Conservation (phyloP, 2,888 invertebrate species). For the Lamellibrachia satsuma region DNA sequence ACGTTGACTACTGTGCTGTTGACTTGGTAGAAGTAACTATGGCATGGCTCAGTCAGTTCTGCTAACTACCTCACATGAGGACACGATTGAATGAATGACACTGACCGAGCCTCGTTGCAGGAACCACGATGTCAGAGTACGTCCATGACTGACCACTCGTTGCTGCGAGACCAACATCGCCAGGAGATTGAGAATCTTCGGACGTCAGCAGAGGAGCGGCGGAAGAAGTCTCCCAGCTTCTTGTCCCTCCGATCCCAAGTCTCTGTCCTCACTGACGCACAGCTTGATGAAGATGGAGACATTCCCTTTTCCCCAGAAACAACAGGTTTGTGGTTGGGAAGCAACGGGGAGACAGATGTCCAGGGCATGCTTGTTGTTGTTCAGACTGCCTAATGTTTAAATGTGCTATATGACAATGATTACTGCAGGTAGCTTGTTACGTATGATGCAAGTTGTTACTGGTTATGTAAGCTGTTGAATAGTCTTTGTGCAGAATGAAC, state of each 20-base stretch:
- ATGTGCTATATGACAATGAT: too few relatives aligned
- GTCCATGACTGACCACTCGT: slow-evolving; percentile 34
- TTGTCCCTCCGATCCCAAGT: slow-evolving; percentile 46
- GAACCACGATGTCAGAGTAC: background rate
- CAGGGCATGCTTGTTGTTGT: background rate
- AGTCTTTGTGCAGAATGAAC: too few relatives aligned
- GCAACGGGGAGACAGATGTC: background rate
- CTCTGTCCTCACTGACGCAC: slow-evolving; percentile 45
- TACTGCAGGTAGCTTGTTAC: too few relatives aligned
- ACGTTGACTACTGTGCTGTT: too few relatives aligned
- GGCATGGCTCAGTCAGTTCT: too few relatives aligned
- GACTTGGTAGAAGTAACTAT: too few relatives aligned
- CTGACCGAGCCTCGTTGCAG: background rate
- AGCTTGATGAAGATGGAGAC: slow-evolving; percentile 55
- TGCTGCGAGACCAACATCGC: slow-evolving; percentile 52
- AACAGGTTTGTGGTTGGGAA: background rate
- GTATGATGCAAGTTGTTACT: too few relatives aligned
- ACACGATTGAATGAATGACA: background rate
- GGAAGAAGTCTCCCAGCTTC: slow-evolving; percentile 54
- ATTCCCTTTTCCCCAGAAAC: slow-evolving; percentile 41
- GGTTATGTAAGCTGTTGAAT: too few relatives aligned
- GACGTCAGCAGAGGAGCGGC: slow-evolving; percentile 51
- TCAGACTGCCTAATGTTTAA: background rate
- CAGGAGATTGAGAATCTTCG: slow-evolving; percentile 50
- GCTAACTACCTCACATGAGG: too few relatives aligned